Evolutionary conservation across 1,140 invertebrate genomes (phyloP).

Genomic region (Zaprionus capensis): DNA sequence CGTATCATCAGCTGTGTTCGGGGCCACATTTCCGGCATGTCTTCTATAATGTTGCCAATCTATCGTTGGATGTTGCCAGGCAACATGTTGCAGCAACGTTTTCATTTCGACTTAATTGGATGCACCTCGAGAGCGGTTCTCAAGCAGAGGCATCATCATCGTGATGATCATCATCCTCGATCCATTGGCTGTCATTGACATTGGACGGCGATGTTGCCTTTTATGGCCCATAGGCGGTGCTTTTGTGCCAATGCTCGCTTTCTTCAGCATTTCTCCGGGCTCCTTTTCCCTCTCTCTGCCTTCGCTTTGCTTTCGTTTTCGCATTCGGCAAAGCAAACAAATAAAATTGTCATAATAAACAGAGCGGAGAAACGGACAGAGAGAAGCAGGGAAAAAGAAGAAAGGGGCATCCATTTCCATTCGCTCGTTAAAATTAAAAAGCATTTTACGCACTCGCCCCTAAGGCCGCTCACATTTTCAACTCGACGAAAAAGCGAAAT

Average conservation of each 20-base stretch:
- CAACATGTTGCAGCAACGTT: slow-evolving; percentile 62
- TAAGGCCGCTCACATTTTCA: slow-evolving; percentile 39
- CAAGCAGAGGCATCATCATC: slow-evolving; percentile 11
- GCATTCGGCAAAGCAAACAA: slow-evolving; percentile 62
- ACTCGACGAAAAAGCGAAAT: slow-evolving; percentile 27
- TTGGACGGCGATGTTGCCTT: slow-evolving; percentile 63
- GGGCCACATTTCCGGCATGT: slow-evolving; percentile 72
- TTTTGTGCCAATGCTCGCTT: slow-evolving; percentile 50
- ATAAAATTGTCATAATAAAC: slow-evolving; percentile 81
- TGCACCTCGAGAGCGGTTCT: slow-evolving; percentile 35
- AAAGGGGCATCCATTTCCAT: slow-evolving; percentile 39
- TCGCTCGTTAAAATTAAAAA: slow-evolving; percentile 78
- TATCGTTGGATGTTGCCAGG: slow-evolving; percentile 19
- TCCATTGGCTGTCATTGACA: slow-evolving; percentile 69
- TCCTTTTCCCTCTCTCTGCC: slow-evolving; percentile 5
- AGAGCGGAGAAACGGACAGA: slow-evolving; percentile 15
- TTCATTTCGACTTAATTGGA: slow-evolving; percentile 52
- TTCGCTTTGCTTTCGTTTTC: slow-evolving; percentile 60
- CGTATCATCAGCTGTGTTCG: slow-evolving; percentile 45
- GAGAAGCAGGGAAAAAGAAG: background rate
- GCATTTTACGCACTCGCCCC: slow-evolving; percentile 59
- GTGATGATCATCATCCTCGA: slow-evolving; percentile 21
- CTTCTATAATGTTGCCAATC: slow-evolving; percentile 28
- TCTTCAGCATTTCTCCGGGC: slow-evolving; percentile 15
- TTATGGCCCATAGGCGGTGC: slow-evolving; percentile 67